Conservation (phyloP, 2,888 invertebrate species). For the Cotesia congregata region DNA sequence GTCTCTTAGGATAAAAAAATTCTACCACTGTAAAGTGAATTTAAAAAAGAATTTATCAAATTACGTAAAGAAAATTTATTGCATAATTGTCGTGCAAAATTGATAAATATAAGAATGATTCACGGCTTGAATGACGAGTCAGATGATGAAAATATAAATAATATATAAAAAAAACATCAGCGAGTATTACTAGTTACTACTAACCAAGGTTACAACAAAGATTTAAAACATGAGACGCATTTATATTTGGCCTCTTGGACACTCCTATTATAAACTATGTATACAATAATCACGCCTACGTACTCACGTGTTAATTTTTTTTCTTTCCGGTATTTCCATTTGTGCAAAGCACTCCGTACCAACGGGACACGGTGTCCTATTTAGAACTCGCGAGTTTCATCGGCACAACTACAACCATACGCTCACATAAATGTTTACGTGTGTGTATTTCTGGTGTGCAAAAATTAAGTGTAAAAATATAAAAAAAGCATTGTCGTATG, state of each 20-base stretch:
- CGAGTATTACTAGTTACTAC: no score
- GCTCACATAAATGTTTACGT: not conserved
- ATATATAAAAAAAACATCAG: not conserved
- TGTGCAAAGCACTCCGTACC: not conserved
- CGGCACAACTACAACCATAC: not conserved
- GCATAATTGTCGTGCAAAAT: not conserved
- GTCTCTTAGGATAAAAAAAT: not conserved
- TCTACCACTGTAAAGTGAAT: no score
- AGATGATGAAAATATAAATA: not conserved
- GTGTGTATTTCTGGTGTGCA: not conserved
- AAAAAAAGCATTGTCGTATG: not conserved
- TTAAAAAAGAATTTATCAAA: no score
- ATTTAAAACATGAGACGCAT: not conserved
- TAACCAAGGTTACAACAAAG: not conserved
- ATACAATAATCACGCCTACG: not conserved
- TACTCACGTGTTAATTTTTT: not conserved
- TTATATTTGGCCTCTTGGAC: not conserved
- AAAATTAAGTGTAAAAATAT: not conserved
- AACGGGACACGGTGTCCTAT: not conserved
- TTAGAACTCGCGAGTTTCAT: constrained; percentile 1
- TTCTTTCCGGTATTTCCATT: constrained; percentile 1
- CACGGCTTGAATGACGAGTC: not conserved
- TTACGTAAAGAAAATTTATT: no score
- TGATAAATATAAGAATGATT: not conserved
- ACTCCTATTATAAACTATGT: not conserved